Evolutionary conservation across 1,140 invertebrate species (phyloP).

Genomic region (Drosophila sulfurigaster): DNA sequence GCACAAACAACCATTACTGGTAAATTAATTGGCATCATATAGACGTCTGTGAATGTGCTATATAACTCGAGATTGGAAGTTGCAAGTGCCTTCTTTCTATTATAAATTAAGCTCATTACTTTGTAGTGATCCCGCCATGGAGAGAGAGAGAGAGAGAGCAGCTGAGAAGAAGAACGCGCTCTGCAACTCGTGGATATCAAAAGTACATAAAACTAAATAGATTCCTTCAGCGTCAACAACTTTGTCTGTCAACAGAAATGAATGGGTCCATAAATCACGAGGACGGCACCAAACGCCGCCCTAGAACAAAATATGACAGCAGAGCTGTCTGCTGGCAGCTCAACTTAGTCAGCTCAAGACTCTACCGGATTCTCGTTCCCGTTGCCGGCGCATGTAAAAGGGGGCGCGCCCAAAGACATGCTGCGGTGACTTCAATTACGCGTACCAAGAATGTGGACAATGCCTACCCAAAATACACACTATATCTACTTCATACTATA

Average conservation of each 20-base stretch:
- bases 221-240: slow-evolving; percentile 82
- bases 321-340: slow-evolving; percentile 22
- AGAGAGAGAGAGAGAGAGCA: slow-evolving; percentile 28
- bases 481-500: background rate
- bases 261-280: slow-evolving; percentile 84
- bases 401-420: slow-evolving; percentile 71
- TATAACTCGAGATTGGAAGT: slow-evolving; percentile 14
- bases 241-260: slow-evolving; percentile 85
- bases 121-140: slow-evolving; percentile 22
- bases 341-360: slow-evolving; percentile 1
- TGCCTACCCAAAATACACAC: slow-evolving; percentile 64
- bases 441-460: slow-evolving; percentile 78
- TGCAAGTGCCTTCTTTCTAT: slow-evolving; percentile 46
- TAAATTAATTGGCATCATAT: slow-evolving; percentile 40
- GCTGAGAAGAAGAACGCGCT: slow-evolving; percentile 7
- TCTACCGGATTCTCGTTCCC: slow-evolving; percentile 21
- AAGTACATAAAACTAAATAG: slow-evolving; percentile 82
- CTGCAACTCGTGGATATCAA: slow-evolving; percentile 53
- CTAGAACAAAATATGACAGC: slow-evolving; percentile 68
- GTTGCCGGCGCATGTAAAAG: slow-evolving; percentile 54
- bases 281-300: slow-evolving; percentile 53
- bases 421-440: slow-evolving; percentile 83
- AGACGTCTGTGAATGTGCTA: slow-evolving; percentile 14
- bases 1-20: slow-evolving; percentile 8
- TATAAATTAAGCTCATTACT: slow-evolving; percentile 71